Conservation (phyloP, 2,888 invertebrate species). For the Ceratothoa steindachneri region DNA sequence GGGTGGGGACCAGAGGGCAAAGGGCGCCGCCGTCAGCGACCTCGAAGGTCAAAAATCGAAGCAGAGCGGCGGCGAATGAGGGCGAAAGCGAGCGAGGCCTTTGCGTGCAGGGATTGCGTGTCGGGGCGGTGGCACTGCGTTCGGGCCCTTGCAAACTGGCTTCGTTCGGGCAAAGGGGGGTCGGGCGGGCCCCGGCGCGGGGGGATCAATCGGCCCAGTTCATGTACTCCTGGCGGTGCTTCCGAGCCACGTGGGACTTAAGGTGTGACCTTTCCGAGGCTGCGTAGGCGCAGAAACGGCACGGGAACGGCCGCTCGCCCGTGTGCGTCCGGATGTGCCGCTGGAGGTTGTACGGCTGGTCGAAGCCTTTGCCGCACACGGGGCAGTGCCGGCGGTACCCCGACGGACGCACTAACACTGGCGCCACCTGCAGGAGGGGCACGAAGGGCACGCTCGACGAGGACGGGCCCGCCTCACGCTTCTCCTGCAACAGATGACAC, state of each 20-base stretch:
- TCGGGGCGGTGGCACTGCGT: not conserved
- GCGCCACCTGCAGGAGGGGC: conserved; percentile 26
- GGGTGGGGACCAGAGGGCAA: too few species aligned
- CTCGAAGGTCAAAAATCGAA: not conserved
- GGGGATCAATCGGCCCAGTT: conserved; percentile 26
- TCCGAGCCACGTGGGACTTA: conserved; percentile 40
- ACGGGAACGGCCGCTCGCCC: conserved; percentile 45
- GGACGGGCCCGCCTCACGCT: not conserved
- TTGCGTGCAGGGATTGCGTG: conserved; percentile 2
- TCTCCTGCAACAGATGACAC: conserved; percentile 1
- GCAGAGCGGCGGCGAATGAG: not conserved
- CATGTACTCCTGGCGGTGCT: conserved; percentile 37
- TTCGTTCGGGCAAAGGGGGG: not conserved
- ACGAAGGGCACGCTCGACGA: not conserved
- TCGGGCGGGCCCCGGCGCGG: not conserved
- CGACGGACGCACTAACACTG: not conserved
- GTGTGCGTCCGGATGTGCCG: conserved; percentile 46
- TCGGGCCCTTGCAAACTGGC: conserved; percentile 10
- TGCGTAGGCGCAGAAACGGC: conserved; percentile 42
- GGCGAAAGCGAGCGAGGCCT: not conserved
- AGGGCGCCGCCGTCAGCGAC: not conserved
- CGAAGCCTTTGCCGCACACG: conserved; percentile 41
- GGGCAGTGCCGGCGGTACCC: conserved; percentile 40
- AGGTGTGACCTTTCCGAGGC: conserved; percentile 43
- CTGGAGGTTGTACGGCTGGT: conserved; percentile 45